Conservation (phyloP, 1,140 invertebrate genomes). For the Anastrepha ludens region DNA sequence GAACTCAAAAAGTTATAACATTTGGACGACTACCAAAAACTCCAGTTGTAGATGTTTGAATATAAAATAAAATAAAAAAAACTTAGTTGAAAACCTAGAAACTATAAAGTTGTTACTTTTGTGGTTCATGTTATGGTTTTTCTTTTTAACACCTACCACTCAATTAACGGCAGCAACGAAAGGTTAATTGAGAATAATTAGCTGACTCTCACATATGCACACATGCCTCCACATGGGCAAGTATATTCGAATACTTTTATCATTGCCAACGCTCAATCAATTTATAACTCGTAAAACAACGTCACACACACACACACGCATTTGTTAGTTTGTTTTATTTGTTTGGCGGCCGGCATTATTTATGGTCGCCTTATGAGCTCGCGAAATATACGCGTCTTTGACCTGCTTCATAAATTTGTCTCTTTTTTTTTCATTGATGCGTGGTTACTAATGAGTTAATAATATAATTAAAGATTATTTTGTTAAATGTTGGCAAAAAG, state of each 20-base stretch:
- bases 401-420: constrained; percentile 1
- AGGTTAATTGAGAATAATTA: constrained; percentile 27
- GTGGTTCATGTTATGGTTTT: background rate
- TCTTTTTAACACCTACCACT: background rate
- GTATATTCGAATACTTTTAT: background rate
- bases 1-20: constrained; percentile 16
- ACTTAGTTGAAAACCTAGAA: constrained; percentile 4
- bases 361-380: background rate
- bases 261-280: background rate
- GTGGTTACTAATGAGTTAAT: background rate
- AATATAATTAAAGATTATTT: background rate
- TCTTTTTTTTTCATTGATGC: background rate
- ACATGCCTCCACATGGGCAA: background rate
- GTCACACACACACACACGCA: background rate
- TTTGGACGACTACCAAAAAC: background rate
- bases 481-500: background rate
- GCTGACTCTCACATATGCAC: background rate
- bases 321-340: background rate
- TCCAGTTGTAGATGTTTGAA: constrained; percentile 16
- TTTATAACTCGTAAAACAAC: background rate
- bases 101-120: background rate
- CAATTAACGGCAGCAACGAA: background rate
- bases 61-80: constrained; percentile 28
- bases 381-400: constrained; percentile 7
- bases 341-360: background rate